These are phyloP conservation scores for Tenthredo distinguenda DNA, from an alignment of 2,888 invertebrate species.

Conservation along the genomic window DNA sequence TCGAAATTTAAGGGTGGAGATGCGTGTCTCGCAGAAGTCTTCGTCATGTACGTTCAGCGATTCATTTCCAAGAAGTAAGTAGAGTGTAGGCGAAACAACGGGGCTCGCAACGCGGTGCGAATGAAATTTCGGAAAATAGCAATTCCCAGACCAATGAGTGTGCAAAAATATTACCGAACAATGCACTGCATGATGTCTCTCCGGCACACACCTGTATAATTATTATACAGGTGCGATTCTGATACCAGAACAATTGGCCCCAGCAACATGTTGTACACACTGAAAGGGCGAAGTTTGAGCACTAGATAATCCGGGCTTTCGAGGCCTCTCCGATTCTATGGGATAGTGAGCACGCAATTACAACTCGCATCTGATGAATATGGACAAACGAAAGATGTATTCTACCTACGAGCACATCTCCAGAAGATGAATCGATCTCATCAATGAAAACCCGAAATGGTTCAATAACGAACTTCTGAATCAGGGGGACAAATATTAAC, in stretches of 20 bases:
- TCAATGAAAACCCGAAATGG: not conserved
- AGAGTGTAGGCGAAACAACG: constrained; percentile 54
- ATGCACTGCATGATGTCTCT: not conserved
- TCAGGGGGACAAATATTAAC: too few relatives aligned
- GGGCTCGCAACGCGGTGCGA: constrained; percentile 53
- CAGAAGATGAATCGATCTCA: not conserved
- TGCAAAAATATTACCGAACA: constrained; percentile 71
- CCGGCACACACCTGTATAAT: not conserved
- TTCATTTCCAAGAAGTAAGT: not conserved
- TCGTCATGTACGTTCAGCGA: too few relatives aligned
- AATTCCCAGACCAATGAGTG: constrained; percentile 73
- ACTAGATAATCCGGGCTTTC: not conserved
- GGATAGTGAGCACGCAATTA: not conserved
- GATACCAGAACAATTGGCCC: not conserved
- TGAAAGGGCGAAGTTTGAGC: not conserved
- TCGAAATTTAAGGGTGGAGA: too few relatives aligned
- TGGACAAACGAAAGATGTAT: not conserved
- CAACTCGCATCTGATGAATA: not conserved
- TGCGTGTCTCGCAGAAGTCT: not conserved
- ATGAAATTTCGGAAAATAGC: constrained; percentile 70
- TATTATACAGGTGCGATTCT: not conserved
- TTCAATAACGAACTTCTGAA: not conserved
- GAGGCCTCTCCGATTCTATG: not conserved
- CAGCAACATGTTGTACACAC: not conserved
- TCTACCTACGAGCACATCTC: not conserved